Evolutionary conservation across 2,113 vertebrate species (phyloP), one percentile per base, ranked within the genome.

Genomic region (Phoxinus phoxinus): DNA sequence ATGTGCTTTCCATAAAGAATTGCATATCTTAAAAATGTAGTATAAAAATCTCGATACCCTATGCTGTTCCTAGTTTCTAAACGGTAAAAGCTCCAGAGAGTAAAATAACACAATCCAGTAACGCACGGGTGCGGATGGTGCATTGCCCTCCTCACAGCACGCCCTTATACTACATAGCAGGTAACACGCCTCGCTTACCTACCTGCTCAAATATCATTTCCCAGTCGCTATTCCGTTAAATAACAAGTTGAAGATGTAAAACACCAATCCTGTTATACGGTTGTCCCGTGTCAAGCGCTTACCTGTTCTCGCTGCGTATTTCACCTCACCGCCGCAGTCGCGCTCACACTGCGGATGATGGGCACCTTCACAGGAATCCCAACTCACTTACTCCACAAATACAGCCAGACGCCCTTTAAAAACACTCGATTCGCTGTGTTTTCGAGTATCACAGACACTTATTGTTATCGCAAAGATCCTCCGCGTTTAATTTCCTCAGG

Each of bases 291-390:
- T 41, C 78, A 67, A 88, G 25, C 85, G 15, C 94, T 95, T 94
- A 96, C 95, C 95, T 96, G 95, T 92, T 93, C 94, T 92, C 92
- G 92, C 88, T 93, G 93, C 91, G 93, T 93, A 92, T 91, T 91
- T 93, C 91, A 93, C 88, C 91, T 94, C 92, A 92, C 92, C 91
- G 90, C 93, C 87, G 89, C 93, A 92, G 94, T 92, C 94, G 95
- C 95, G 95, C 94, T 92, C 92, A 91, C 94, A 94, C 95, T 96
- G 96, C 95, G 93, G 95, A 94, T 93, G 81, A 71, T 56, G 67
- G 67, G 67, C 48, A 83, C 81, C 81, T 83, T 83, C 65, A 90
- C 88, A 90, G 88, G 89, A 89, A 93, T 93, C 86, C 90, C 90
- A 92, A 94, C 92, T 94, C 93, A 87, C 77, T 84, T 87, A 92